Evolutionary conservation across 2,888 invertebrate species (phyloP).

Genomic region (Nasonovia ribisnigri): DNA sequence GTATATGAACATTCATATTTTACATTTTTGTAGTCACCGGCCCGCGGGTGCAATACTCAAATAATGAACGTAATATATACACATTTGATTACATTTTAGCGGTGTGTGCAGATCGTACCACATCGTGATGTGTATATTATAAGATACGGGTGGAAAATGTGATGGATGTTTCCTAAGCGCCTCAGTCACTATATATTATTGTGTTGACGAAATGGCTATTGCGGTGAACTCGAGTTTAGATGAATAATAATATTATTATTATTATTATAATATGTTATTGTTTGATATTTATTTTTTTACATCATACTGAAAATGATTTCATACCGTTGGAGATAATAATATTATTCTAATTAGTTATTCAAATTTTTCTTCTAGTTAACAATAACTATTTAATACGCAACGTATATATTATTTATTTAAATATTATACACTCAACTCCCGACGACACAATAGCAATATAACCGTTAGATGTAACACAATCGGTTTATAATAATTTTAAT

Average conservation of each 20-base stretch:
- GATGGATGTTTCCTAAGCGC: background rate
- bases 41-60: background rate
- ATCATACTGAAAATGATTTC: background rate
- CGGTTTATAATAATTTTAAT: background rate
- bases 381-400: background rate
- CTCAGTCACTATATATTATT: background rate
- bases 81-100: background rate
- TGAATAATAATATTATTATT: background rate
- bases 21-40: background rate
- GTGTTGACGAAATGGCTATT: background rate
- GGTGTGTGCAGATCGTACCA: too few relatives aligned
- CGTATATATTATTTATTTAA: background rate
- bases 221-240: background rate
- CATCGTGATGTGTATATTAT: too few relatives aligned
- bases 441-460: background rate
- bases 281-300: background rate
- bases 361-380: background rate
- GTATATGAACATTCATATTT: background rate
- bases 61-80: background rate
- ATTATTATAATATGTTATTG: background rate
- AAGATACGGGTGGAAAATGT: background rate
- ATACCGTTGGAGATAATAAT: background rate
- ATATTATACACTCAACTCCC: background rate
- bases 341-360: background rate
- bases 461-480: conserved; percentile 15